Evolutionary conservation across 2,113 vertebrate species (phyloP), one percentile per base, ranked within the genome.

Genomic region (Microtus ochrogaster): DNA sequence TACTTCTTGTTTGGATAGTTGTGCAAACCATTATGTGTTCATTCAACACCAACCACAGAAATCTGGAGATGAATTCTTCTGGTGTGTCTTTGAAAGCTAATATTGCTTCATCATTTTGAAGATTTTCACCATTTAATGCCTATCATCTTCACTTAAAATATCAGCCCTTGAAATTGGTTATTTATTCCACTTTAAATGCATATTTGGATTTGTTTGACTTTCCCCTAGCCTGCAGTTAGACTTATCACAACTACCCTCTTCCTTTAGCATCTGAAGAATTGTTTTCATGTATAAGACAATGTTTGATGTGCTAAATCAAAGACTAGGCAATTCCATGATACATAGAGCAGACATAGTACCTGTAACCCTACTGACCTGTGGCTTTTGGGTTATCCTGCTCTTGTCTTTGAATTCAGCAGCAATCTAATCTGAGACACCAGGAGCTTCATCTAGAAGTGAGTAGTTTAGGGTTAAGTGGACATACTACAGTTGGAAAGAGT

Each of bases 231-330:
- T 65, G 44, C 41, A 44, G 22, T 30, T 36, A 9, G 77, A 22
- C 11, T 61, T 22, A 55, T 74, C 41, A 77, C n/a, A 70, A 52
- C n/a, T 90, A 39, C 76, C 39, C 30, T 79, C 49, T 77, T 94
- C 73, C 87, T 93, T 66, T 66, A 63, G 49, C 21, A 55, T 72
- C 83, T 89, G 41, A 90, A 39, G 52, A 24, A 44, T 93, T 74
- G 28, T 74, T 95, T 97, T 70, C 21, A 79, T 65, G 73, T 88
- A 65, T 44, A 70, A 93, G 30, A 91, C 41, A 63, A 19, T 0
- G 14, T 4, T 47, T 58, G 58, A 33, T 21, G 41, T 33, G 8
- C 76, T 83, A 4, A 0, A 3, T 33, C 39, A 52, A 82, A 72
- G 76, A 70, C 0, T 77, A 49, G 14, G 61, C 30, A 8, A 65